Base-by-base conservation (phyloP, 2,113 vertebrate genomes). In the Ondatra zibethicus region DNA sequence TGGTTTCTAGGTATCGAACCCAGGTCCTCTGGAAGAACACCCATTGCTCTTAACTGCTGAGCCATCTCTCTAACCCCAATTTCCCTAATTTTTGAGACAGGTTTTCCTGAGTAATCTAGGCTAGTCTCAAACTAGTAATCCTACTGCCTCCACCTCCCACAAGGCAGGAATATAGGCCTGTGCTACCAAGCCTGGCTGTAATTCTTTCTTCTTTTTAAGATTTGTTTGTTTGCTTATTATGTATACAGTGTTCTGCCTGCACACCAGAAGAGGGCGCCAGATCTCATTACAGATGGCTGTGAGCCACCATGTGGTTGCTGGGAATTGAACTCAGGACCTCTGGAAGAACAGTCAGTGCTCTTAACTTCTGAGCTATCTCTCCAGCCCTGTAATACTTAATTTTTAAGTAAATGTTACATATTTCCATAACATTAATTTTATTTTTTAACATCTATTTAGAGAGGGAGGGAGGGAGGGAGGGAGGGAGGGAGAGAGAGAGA, bases 381-480 rank as follows among this genome's bases (percentile, higher is more conserved):
- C 14, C 52, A 55, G 14, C 52, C 52, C 31, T 87, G 7, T 39
- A 96, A 76, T 52, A 93, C 52, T 91, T 91, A 94, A 73, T 94
- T 96, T 94, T 95, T 50, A 97, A 94, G 70, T 85, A 95, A 93
- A 92, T 94, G 11, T 72, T 86, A 81, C 16, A 95, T 13, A 93
- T 93, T 95, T 95, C 84, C n/a, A 84, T 80, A 80, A 94, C 31
- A 27, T 91, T 73, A 78, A 94, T 93, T 76, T 88, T 4, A 45
- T 86, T 82, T 58, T n/a, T 39, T 82, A 39, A 39, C 21, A 61
- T 61, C n/a, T 58, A 52, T 80, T 80, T 80, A 52, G 47, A 36
- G 50, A n/a, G 16, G 68, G 10, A 7, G 19, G 33, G 3, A 33
- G 29, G 7, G n/a, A 73, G n/a, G 19, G 21, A n/a, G 17, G n/a